Evolutionary conservation across 2,113 vertebrate species (phyloP), one percentile per base, ranked within the genome.

Genomic region (Speoplatyrhinus poulsoni): DNA sequence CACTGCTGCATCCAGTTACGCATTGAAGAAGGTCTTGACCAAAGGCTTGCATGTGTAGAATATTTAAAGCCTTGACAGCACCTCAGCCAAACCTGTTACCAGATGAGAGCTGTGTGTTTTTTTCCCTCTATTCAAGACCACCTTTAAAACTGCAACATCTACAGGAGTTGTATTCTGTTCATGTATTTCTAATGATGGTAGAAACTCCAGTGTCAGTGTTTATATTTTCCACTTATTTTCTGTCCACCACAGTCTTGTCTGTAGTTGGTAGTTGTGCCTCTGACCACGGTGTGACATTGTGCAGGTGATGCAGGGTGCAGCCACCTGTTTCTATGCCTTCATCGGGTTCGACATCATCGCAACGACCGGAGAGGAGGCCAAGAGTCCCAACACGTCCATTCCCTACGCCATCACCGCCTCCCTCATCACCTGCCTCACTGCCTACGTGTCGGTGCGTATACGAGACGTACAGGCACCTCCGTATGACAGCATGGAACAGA

Each of bases 291-390:
- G n/a, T 12, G 17, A 15, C 12, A 12, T 2, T 12, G 26, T 71
- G 12, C 89, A 99, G 98, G 98, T 99, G 65, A 94, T 99, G 84
- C 96, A 99, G 86, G 98, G 98, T 12, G 98, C 98, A 15, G 98
- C 98, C 0, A 99, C 97, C 0, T 99, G 97, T 67, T 99, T 99
- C 91, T 99, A 99, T 0, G 98, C 98, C 69, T 99, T 99, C 86
- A 99, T 99, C 1, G 98, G 98, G 33, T 99, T 99, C 26, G 98
- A 99, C 88, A 99, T 99, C 84, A 99, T 99, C 0, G 98, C 98
- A 19, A 99, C 98, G 41, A 99, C 97, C 0, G 97, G 98, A 79
- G 98, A 99, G 76, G 97, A 99, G 77, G 98, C 98, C 0, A 98
- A 99, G 87, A 99, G 94, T 69, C 98, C 98, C 60, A 96, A 99